Evolutionary conservation across 2,797 vertebrate genomes (phyloP).

Genomic region (Cichlasoma orientale): DNA sequence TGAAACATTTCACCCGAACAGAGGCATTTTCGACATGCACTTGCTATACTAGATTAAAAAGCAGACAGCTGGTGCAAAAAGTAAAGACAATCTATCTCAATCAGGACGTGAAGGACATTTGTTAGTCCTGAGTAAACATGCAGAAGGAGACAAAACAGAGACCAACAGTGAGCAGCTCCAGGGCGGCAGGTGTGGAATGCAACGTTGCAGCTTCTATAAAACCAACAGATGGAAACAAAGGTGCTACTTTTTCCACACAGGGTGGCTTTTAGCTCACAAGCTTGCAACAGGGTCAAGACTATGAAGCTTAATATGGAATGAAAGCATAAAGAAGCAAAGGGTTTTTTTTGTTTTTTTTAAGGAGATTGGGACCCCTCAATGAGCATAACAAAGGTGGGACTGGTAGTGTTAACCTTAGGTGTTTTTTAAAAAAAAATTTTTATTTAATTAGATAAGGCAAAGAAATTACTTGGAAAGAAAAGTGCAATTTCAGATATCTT

Average conservation of each 20-base stretch:
- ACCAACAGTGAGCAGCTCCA: conserved; percentile 66
- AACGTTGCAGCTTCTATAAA: conserved; percentile 51
- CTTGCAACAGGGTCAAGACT: conserved; percentile 28
- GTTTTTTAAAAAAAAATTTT: background rate
- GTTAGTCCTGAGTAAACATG: conserved; percentile 70
- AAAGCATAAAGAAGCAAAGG: conserved; percentile 20
- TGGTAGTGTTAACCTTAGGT: background rate
- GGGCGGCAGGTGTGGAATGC: conserved; percentile 77
- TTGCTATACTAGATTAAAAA: conserved; percentile 6
- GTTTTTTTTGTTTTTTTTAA: background rate
- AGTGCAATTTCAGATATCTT: background rate
- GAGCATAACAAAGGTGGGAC: background rate
- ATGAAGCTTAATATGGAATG: conserved; percentile 36
- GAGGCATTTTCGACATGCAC: conserved; percentile 51
- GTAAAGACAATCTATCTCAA: conserved; percentile 20
- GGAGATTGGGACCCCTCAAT: background rate
- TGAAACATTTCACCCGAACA: conserved; percentile 31
- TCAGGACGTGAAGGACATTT: conserved; percentile 17
- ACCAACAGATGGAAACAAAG: conserved; percentile 14
- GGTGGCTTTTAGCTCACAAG: conserved; percentile 39
- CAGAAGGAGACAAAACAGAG: conserved; percentile 49
- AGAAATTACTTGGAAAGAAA: accelerated
- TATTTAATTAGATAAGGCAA: background rate
- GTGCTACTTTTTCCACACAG: conserved; percentile 44
- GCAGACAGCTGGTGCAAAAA: conserved; percentile 44